Evolutionary conservation across 2,888 invertebrate genomes (phyloP), one percentile per base, ranked within the genome.

Genomic region (Oxytorus armatus): DNA sequence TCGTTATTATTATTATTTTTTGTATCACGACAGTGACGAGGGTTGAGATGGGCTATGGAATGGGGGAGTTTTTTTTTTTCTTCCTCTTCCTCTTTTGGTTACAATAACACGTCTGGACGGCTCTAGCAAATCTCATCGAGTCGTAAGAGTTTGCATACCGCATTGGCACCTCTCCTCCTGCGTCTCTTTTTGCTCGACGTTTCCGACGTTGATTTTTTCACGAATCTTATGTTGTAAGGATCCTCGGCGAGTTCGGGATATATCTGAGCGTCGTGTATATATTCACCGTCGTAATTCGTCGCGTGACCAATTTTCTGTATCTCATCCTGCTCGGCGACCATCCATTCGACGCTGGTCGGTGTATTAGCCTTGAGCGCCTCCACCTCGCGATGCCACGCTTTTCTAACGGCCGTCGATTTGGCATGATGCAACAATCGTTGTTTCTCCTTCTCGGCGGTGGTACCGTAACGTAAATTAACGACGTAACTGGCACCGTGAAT

Each of bases 221-320:
- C 94, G 91, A 98, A 97, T 89, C 96, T 95, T 82, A 99, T 95
- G 93, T 98, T 98, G 93, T 97, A 97, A 5, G 98, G 98, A 93
- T 98, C 98, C 92, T 98, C 98, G 69, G 98, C 97, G 68, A 98
- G 94, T 91, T 98, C 98, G 0, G 98, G 98, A 93, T 98, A 98
- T 79, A 95, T 93, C 86, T 96, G 95, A 36, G 98, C 96, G 90
- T 98, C 97, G 92, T 98, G 97, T 85, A 97, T 96, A 93, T 98
- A 98, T 89, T 97, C 97, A 77, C 97, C 97, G 88, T 97, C 97
- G 92, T 98, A 98, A 86, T 96, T 96, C 42, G 96, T 94, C 76
- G 96, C 96, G 87, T 95, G 95, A 75, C 98, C 98, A 77, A 95
- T 94, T 91, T 97, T 97, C 84, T 96, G 93, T 82, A 98, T 96